Percentiles rank a stretch among this genome's conserved stretches.
Evolutionary conservation across 2,113 vertebrate species (phyloP).

Genomic region (Aspiorhynchus laticeps): DNA sequence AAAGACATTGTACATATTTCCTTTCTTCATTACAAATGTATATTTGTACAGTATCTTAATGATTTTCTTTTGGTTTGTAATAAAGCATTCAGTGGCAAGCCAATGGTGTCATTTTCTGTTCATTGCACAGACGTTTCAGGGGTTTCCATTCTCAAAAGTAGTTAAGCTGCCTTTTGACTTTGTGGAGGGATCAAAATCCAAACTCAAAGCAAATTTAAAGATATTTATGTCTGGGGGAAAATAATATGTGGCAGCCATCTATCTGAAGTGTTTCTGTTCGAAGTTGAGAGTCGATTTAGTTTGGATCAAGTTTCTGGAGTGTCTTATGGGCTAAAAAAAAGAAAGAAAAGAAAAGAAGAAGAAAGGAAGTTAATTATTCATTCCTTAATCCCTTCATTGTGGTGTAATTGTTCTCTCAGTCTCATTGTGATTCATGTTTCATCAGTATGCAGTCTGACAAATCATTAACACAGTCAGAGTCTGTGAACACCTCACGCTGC

Average conservation of each 20-base stretch:
- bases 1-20: constrained; percentile 55
- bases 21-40: constrained; percentile 60
- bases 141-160: background rate
- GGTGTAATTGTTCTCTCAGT: constrained; percentile 32
- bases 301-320: constrained; percentile 6
- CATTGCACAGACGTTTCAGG: background rate
- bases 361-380: constrained; percentile 41
- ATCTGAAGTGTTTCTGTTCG: background rate
- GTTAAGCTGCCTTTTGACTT: background rate
- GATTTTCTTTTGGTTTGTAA: constrained; percentile 65
- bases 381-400: constrained; percentile 40
- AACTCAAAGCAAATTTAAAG: background rate
- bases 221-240: background rate
- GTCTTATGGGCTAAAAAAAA: background rate
- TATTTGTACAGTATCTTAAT: constrained; percentile 68
- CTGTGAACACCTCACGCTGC: background rate
- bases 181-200: background rate
- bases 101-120: background rate
- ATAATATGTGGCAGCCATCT: background rate
- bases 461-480: constrained; percentile 20
- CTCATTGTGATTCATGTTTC: constrained; percentile 34
- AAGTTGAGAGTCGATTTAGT: background rate
- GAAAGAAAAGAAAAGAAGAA: background rate
- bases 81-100: constrained; percentile 63
- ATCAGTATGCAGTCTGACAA: constrained; percentile 37